Conservation (phyloP, 2,888 invertebrate genomes). For the Drosophila meridiana region DNA sequence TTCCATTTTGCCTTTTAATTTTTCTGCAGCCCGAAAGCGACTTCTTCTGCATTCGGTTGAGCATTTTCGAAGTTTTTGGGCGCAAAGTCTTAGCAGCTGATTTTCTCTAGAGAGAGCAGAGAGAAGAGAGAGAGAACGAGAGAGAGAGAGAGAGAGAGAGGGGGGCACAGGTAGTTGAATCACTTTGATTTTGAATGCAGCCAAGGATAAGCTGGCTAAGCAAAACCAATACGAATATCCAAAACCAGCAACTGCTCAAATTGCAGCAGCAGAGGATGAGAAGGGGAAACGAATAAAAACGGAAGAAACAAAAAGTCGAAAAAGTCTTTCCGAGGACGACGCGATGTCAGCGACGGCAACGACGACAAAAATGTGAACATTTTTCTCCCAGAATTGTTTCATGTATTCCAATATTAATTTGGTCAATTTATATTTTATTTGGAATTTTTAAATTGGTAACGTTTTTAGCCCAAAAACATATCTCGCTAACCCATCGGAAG, state of each 20-base stretch:
- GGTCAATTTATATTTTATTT: slow-evolving; percentile 85
- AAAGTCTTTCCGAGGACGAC: slow-evolving; percentile 13
- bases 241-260: slow-evolving; percentile 27
- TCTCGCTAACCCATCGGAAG: slow-evolving; percentile 70
- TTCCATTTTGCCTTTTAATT: slow-evolving; percentile 53
- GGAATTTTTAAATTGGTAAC: slow-evolving; percentile 85
- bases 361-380: slow-evolving; percentile 77
- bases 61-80: slow-evolving; percentile 41
- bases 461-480: slow-evolving; percentile 69
- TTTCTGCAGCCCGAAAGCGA: slow-evolving; percentile 45
- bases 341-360: slow-evolving; percentile 34
- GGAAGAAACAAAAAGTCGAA: slow-evolving; percentile 20
- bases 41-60: slow-evolving; percentile 58
- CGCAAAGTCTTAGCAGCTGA: slow-evolving; percentile 23
- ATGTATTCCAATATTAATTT: slow-evolving; percentile 84
- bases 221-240: slow-evolving; percentile 11
- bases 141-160: background rate
- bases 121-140: no score
- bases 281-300: background rate
- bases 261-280: slow-evolving; percentile 34
- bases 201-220: slow-evolving; percentile 41
- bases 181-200: slow-evolving; percentile 60
- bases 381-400: slow-evolving; percentile 85
- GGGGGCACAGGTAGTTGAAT: slow-evolving; percentile 14
- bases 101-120: background rate